Percentiles rank a stretch among this genome's conserved stretches.
Conservation (phyloP, 2,888 invertebrate species). For the Chorisops tibialis region DNA sequence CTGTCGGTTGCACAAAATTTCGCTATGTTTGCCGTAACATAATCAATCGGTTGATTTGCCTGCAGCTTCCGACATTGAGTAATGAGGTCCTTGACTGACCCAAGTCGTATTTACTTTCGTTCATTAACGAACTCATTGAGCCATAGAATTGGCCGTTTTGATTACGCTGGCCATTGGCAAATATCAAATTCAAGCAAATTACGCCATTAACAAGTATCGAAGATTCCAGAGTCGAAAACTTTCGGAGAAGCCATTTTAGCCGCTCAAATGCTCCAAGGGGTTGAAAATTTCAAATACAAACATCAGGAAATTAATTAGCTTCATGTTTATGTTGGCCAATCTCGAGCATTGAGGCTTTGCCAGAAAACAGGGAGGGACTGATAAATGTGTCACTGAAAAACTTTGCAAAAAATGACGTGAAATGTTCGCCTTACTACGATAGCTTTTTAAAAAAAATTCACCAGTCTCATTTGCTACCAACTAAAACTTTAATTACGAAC, state of each 20-base stretch:
- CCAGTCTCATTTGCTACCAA: no score
- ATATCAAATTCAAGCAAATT: slow-evolving; percentile 23
- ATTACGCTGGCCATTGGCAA: slow-evolving; percentile 6
- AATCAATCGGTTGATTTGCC: no score
- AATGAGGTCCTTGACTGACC: slow-evolving; percentile 15
- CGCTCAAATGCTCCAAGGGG: not conserved
- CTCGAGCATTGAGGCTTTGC: slow-evolving; percentile 13
- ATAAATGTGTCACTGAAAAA: no score
- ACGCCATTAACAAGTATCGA: slow-evolving; percentile 22
- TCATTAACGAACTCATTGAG: slow-evolving; percentile 13
- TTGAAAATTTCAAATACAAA: slow-evolving; percentile 21
- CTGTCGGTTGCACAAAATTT: no score
- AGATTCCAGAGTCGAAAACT: no score
- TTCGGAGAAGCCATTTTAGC: no score
- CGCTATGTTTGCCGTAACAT: no score
- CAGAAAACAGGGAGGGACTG: no score
- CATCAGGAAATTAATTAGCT: slow-evolving; percentile 25
- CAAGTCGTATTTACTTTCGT: slow-evolving; percentile 13
- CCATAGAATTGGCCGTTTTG: slow-evolving; percentile 1
- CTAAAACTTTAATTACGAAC: slow-evolving; percentile 29
- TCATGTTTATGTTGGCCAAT: slow-evolving; percentile 18
- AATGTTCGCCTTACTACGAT: no score
- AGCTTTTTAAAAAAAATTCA: no score
- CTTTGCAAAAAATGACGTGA: no score
- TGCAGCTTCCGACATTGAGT: slow-evolving; percentile 4